phyloP scores from a whole-genome alignment of 1,140 invertebrate genomes.

The Drosophila prosaltans region DNA sequence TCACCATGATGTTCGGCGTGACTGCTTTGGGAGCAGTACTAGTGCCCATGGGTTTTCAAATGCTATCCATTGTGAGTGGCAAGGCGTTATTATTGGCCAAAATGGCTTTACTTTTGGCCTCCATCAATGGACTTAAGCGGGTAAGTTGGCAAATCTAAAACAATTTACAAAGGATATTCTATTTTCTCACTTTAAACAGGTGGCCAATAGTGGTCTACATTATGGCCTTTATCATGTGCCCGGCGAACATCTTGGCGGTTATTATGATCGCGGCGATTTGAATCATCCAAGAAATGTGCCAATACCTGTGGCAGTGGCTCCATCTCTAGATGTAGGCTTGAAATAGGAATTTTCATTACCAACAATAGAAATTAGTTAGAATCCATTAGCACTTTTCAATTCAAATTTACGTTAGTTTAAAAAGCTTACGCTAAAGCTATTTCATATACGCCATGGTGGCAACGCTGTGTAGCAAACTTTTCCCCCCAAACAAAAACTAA shows the following conservation, averaged over 20 bases:
- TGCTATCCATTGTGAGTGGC: constrained; percentile 89
- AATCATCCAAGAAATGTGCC: constrained; percentile 78
- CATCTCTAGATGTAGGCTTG: constrained; percentile 57
- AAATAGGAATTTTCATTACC: constrained; percentile 25
- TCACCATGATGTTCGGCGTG: constrained; percentile 89
- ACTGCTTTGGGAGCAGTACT: constrained; percentile 88
- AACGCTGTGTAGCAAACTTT: constrained; percentile 20
- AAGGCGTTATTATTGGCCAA: constrained; percentile 90
- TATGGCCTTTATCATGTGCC: constrained; percentile 81
- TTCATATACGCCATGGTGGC: constrained; percentile 28
- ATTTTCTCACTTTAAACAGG: constrained; percentile 19
- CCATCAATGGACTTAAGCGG: constrained; percentile 90
- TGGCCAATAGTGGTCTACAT: constrained; percentile 77
- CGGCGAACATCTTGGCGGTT: constrained; percentile 67
- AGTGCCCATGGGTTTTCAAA: constrained; percentile 90
- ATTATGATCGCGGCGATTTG: constrained; percentile 76
- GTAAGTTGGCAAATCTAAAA: constrained; percentile 60
- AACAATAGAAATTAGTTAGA: too few species aligned
- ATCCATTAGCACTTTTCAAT: not conserved
- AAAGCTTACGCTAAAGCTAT: not conserved
- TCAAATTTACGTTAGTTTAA: not conserved
- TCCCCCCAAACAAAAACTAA: not conserved
- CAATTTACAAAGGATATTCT: too few species aligned
- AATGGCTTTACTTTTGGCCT: constrained; percentile 89
- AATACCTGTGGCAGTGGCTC: constrained; percentile 59